Evolutionary conservation across 2,113 vertebrate genomes (phyloP), one percentile per base, ranked within the genome.

Genomic region (Cottus gobio): DNA sequence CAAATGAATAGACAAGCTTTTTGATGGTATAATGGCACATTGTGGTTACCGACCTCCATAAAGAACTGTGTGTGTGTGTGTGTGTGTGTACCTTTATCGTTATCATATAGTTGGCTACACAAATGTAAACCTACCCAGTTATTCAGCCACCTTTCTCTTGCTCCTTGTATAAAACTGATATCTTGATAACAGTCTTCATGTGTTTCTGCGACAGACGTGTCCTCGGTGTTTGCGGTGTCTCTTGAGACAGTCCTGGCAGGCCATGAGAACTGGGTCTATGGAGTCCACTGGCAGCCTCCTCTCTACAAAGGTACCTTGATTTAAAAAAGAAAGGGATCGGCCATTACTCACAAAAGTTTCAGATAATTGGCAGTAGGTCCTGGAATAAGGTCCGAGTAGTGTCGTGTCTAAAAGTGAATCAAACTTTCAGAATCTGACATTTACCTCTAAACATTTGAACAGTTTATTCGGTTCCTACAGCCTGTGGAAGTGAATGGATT

Each of bases 241-340:
- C 92, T 99, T 90, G 98, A 99, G 90, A 97, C 97, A 0, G 96
- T 99, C 3, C 90, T 99, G 88, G 96, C 98, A 77, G 98, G 98
- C 66, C 98, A 99, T 70, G 98, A 99, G 91, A 98, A 96, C 91
- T 96, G 96, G 96, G 97, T 99, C 13, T 98, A 97, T 80, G 97
- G 97, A 28, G 90, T 97, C 85, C 97, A 99, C 90, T 99, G 98
- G 98, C 97, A 98, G 61, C 96, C 96, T 86, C 86, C 96, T 0
- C 87, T 94, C 91, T 87, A 76, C 79, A 94, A 93, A 96, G 97
- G 98, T 99, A 95, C 89, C 58, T 9, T 66, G 11, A 71, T 66
- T n/a, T 48, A 48, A 58, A 30, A 62, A 34, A 10, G 4, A n/a
- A 63, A 34, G 4, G 26, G 44, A 50, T 34, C 4, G 3, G 18